Percentiles rank a stretch among this genome's conserved stretches.
Conservation (phyloP, 2,113 vertebrate genomes). For the Cinclus mexicanus region DNA sequence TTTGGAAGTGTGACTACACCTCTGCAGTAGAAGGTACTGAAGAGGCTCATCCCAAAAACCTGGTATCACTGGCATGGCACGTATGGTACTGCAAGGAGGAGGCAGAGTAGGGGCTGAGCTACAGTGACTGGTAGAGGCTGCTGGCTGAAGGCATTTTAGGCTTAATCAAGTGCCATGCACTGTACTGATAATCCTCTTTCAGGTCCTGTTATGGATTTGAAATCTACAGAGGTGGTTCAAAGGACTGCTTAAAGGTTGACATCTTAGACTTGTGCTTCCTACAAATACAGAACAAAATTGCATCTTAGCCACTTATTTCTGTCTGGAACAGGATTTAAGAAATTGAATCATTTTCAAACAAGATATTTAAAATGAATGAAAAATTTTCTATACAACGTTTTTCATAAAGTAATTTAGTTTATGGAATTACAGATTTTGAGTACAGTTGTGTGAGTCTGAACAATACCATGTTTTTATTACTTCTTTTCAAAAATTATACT, state of each 20-base stretch:
- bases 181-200: background rate
- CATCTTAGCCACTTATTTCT: background rate
- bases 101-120: background rate
- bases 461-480: background rate
- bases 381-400: background rate
- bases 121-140: background rate
- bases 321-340: background rate
- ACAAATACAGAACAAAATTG: background rate
- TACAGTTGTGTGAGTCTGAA: background rate
- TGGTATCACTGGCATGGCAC: rapidly evolving
- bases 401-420: background rate
- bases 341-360: background rate
- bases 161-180: background rate
- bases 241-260: background rate
- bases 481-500: background rate
- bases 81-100: rapidly evolving
- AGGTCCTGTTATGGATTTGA: background rate
- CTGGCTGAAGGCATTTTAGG: background rate
- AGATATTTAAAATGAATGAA: background rate
- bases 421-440: background rate
- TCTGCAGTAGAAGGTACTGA: background rate
- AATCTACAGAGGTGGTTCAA: background rate
- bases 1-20: background rate
- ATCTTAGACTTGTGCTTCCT: background rate
- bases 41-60: background rate